A percentile compares a stretch with the other conserved stretches of the same genome.
These are phyloP conservation scores for Lepus americanus DNA, from an alignment of 2,113 vertebrate species.

Conservation along the genomic window DNA sequence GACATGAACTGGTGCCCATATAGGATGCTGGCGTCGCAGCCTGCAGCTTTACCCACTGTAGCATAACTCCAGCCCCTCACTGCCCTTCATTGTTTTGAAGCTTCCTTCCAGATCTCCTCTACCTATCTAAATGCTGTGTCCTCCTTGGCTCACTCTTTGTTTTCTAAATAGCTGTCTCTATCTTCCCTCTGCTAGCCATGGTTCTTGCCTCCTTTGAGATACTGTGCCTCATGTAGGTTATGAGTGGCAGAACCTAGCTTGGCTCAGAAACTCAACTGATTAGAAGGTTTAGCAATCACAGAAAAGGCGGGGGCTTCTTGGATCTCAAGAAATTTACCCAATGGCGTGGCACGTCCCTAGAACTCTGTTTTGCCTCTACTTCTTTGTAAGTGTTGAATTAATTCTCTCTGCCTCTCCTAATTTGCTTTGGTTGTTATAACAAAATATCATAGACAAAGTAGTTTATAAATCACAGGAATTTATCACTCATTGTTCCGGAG, in stretches of 20 bases:
- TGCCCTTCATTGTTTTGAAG: background rate
- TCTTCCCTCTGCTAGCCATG: background rate
- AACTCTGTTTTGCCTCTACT: background rate
- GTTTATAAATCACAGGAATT: background rate
- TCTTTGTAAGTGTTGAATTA: slow-evolving; percentile 12
- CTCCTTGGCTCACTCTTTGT: background rate
- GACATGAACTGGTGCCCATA: too few relatives aligned
- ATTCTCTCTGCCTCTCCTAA: background rate
- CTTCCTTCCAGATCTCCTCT: background rate
- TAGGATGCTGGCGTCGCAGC: too few relatives aligned
- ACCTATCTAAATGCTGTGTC: background rate
- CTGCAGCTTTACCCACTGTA: too few relatives aligned
- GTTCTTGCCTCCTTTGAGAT: slow-evolving; percentile 4
- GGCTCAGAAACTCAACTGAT: slow-evolving; percentile 25
- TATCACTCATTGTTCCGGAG: background rate
- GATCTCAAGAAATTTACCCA: slow-evolving; percentile 2
- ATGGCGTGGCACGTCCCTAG: background rate
- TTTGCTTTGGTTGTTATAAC: background rate
- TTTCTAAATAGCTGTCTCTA: background rate
- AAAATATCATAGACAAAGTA: background rate
- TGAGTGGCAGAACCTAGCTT: background rate
- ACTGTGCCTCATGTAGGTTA: background rate
- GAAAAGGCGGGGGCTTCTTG: background rate
- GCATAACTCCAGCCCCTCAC: too few relatives aligned
- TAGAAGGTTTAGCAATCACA: background rate